These are phyloP conservation scores for Drosophila atripex DNA, from an alignment of 2,888 invertebrate genomes.

Conservation along the genomic window DNA sequence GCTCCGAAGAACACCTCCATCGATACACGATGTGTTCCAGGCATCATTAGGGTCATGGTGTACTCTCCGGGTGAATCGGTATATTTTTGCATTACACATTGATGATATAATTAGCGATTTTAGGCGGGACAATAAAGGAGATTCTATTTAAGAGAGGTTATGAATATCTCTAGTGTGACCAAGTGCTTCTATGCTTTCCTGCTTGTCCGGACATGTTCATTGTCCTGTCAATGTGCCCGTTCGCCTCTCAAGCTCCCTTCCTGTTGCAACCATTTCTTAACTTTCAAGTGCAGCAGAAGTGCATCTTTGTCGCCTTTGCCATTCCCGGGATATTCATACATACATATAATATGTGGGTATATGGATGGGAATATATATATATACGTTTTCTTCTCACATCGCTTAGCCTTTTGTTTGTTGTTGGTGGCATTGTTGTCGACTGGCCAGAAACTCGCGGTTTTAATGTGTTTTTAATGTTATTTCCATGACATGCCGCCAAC, in stretches of 20 bases:
- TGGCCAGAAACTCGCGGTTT: conserved; percentile 77
- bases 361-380: neutral
- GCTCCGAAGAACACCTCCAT: neutral
- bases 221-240: neutral
- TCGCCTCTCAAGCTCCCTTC: neutral
- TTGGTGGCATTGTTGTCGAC: conserved; percentile 25
- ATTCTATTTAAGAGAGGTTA: too few relatives aligned
- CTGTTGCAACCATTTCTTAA: too few relatives aligned
- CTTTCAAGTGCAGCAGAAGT: conserved; percentile 12
- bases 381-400: conserved; percentile 69
- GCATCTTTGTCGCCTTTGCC: conserved; percentile 46
- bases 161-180: neutral
- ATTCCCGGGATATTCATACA: neutral
- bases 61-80: neutral
- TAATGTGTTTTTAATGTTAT: conserved; percentile 80
- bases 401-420: conserved; percentile 71
- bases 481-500: conserved; percentile 78
- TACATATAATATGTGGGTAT: neutral
- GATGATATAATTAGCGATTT: neutral
- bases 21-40: neutral
- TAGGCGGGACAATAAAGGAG: too few relatives aligned
- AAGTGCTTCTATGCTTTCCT: too few relatives aligned
- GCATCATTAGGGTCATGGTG: neutral
- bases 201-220: too few relatives aligned
- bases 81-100: neutral